Conservation (phyloP, 2,888 invertebrate species). For the Diaphora mendica region DNA sequence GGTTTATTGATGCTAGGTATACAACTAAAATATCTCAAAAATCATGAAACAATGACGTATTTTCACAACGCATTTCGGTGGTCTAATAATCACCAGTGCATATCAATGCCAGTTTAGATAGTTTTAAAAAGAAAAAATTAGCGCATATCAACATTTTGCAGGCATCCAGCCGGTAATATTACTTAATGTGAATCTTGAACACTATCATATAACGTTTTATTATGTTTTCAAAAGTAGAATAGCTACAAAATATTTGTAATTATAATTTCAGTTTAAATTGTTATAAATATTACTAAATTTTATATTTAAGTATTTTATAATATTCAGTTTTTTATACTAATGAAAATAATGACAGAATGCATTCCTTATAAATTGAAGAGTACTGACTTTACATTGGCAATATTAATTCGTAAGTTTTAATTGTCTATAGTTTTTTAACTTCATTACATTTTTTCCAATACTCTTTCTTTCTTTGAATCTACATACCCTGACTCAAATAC, state of each 20-base stretch:
- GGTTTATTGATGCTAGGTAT: slow-evolving; percentile 17
- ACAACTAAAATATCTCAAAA: not conserved
- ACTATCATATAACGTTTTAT: not conserved
- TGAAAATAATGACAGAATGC: not conserved
- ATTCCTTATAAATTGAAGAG: not conserved
- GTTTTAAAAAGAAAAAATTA: too few species aligned
- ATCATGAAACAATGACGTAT: not conserved
- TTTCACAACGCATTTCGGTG: not conserved
- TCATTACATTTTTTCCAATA: not conserved
- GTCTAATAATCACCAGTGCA: not conserved
- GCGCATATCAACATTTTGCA: not conserved
- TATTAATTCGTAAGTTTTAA: not conserved
- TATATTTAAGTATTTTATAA: not conserved
- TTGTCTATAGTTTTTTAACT: not conserved
- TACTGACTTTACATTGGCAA: not conserved
- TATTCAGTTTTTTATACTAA: not conserved
- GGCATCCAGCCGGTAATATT: not conserved
- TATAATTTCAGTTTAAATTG: not conserved
- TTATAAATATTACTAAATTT: not conserved
- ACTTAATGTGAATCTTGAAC: not conserved
- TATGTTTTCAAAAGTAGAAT: not conserved
- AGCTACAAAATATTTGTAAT: not conserved
- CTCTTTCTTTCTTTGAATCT: not conserved
- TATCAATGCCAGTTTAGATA: not conserved
- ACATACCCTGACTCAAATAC: not conserved